Conservation (phyloP, 2,113 vertebrate species). For the Chinchilla lanigera region DNA sequence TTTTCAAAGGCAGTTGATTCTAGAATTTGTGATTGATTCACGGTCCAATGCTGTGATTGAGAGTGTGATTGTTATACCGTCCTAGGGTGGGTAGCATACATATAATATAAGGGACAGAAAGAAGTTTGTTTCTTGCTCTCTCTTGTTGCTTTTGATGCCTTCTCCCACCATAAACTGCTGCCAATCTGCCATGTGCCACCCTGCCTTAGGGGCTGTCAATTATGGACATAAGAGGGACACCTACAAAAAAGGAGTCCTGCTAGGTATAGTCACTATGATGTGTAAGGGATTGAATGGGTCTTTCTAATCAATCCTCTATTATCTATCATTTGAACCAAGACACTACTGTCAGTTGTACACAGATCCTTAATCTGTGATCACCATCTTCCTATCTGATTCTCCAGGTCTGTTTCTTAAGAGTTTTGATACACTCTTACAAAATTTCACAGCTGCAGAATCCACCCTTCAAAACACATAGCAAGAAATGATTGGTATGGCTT, state of each 20-base stretch:
- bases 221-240: background rate
- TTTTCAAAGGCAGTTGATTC: background rate
- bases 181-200: background rate
- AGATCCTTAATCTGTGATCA: background rate
- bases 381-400: background rate
- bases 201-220: background rate
- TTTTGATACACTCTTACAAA: constrained; percentile 19
- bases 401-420: background rate
- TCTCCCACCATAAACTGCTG: background rate
- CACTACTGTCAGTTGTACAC: background rate
- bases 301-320: background rate
- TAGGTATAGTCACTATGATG: background rate
- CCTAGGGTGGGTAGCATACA: background rate
- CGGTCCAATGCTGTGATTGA: background rate
- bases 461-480: constrained; percentile 10
- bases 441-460: constrained; percentile 22
- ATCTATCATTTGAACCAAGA: background rate
- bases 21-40: background rate
- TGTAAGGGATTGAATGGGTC: background rate
- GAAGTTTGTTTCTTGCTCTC: background rate
- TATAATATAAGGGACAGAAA: background rate
- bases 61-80: background rate
- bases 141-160: background rate
- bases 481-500: background rate
- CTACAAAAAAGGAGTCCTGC: background rate